These are phyloP conservation scores for Ficedula albicollis DNA, from an alignment of 2,797 vertebrate genomes.

Conservation along the genomic window DNA sequence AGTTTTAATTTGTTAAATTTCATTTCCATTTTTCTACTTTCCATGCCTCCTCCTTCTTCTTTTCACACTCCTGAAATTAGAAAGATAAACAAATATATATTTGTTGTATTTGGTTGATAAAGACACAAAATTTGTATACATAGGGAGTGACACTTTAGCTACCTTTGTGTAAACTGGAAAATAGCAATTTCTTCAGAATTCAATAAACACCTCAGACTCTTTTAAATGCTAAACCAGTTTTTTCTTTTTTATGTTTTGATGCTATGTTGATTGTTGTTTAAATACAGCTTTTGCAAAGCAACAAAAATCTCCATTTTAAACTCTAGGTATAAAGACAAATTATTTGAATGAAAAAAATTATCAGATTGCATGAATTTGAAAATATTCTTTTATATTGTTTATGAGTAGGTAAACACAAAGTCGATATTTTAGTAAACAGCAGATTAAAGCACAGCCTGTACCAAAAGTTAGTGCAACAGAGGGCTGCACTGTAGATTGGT, in stretches of 20 bases:
- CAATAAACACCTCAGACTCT: neutral
- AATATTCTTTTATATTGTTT: neutral
- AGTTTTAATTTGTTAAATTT: neutral
- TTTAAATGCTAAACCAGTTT: conserved; percentile 26
- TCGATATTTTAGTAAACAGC: neutral
- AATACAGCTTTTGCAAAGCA: neutral
- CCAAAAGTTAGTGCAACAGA: neutral
- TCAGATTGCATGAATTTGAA: neutral
- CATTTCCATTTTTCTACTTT: neutral
- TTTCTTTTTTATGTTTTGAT: conserved; percentile 17
- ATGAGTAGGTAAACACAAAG: neutral
- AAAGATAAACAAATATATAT: neutral
- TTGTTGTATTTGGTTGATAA: neutral
- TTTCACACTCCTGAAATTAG: neutral
- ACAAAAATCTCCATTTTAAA: neutral
- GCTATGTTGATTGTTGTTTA: neutral
- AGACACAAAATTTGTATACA: neutral
- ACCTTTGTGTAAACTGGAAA: neutral
- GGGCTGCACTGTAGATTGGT: neutral
- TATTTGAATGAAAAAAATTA: neutral
- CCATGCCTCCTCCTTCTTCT: neutral
- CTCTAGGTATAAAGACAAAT: neutral
- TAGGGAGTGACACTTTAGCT: conserved; percentile 15
- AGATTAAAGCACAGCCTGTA: neutral
- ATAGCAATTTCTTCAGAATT: conserved; percentile 16